phyloP scores from a whole-genome alignment of 2,797 vertebrate genomes.

The Sternarchorhynchus goeldii region DNA sequence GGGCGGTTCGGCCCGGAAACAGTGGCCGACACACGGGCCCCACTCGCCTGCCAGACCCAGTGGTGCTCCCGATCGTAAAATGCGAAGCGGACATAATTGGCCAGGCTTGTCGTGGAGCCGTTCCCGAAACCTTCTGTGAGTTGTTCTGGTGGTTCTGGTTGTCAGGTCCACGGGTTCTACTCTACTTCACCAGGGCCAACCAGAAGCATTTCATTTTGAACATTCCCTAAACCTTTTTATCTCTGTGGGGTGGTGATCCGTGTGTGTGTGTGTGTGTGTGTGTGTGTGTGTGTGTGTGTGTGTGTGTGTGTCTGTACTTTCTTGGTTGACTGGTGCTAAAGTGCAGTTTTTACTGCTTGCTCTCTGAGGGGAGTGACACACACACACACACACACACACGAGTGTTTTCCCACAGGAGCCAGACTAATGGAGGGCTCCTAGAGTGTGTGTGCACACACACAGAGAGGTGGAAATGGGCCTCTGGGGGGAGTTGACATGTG shows the following conservation, averaged over 20 bases:
- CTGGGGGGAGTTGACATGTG: conserved; percentile 33
- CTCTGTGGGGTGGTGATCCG: conserved; percentile 3
- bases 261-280: conserved; percentile 16
- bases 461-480: conserved; percentile 23
- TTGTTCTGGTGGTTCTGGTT: background rate
- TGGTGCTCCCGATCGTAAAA: conserved; percentile 31
- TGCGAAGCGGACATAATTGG: conserved; percentile 40
- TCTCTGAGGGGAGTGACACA: conserved; percentile 45
- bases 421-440: conserved; percentile 51
- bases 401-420: conserved; percentile 35
- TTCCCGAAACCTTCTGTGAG: conserved; percentile 13
- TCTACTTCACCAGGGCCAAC: conserved; percentile 2
- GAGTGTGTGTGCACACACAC: conserved; percentile 23
- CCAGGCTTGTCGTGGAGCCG: conserved; percentile 24
- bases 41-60: conserved; percentile 17
- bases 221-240: conserved; percentile 27
- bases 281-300: conserved; percentile 39
- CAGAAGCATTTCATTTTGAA: conserved; percentile 15
- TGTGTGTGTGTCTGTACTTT: conserved; percentile 41
- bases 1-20: background rate
- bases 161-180: background rate
- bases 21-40: conserved; percentile 9
- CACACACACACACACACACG: conserved; percentile 40
- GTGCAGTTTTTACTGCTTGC: conserved; percentile 22
- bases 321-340: conserved; percentile 39